Evolutionary conservation across 2,113 vertebrate genomes (phyloP).

Genomic region (Petroica traversi): DNA sequence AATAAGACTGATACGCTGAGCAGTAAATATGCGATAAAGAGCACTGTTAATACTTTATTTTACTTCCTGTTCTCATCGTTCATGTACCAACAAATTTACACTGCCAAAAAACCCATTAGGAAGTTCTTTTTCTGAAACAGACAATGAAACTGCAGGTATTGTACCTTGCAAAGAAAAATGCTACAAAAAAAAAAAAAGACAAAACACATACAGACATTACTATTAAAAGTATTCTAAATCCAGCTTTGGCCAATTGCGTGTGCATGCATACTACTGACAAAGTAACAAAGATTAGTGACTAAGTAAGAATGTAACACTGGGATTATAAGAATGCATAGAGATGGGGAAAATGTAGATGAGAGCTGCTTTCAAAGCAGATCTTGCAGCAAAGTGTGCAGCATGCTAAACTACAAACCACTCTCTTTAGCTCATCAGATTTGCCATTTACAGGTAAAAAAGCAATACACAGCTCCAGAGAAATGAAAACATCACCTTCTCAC

Average conservation of each 20-base stretch:
- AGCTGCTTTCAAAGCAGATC: background rate
- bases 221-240: background rate
- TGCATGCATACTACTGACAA: background rate
- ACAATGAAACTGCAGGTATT: background rate
- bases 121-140: background rate
- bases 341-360: background rate
- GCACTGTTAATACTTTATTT: background rate
- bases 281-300: background rate
- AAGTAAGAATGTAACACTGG: background rate
- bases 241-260: background rate
- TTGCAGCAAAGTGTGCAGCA: background rate
- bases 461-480: background rate
- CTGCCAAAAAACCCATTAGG: background rate
- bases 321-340: background rate
- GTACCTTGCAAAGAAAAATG: background rate
- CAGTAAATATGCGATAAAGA: background rate
- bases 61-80: background rate
- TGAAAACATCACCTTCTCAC: background rate
- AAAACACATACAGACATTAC: background rate
- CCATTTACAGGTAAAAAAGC: background rate
- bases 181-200: background rate
- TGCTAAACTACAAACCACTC: background rate
- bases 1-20: background rate
- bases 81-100: background rate
- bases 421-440: background rate